phyloP scores from a whole-genome alignment of 2,888 invertebrate genomes.

The Agrochola lota region DNA sequence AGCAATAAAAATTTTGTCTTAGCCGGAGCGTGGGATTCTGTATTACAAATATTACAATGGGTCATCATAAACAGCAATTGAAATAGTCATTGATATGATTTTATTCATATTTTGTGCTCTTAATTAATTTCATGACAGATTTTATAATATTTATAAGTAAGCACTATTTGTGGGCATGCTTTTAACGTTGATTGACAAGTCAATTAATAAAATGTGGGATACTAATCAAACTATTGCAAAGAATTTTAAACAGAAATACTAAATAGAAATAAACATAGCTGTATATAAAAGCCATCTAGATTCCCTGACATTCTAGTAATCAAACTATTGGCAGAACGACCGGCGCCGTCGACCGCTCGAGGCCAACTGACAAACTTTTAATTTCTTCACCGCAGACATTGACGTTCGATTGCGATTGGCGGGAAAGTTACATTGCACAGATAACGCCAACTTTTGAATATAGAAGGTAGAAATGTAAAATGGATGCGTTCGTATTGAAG shows the following conservation, averaged over 20 bases:
- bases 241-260: constrained; percentile 5
- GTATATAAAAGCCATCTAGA: constrained; percentile 46
- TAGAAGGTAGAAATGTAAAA: constrained; percentile 78
- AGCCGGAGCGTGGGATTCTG: background rate
- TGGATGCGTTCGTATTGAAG: constrained; percentile 74
- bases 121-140: constrained; percentile 8
- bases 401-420: constrained; percentile 87
- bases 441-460: constrained; percentile 81
- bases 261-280: constrained; percentile 32
- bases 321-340: constrained; percentile 77
- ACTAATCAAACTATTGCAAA: background rate
- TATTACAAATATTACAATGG: background rate
- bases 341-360: constrained; percentile 82
- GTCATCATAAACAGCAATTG: background rate
- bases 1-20: constrained; percentile 24
- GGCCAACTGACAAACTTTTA: constrained; percentile 88
- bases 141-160: background rate
- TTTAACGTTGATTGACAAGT: constrained; percentile 7
- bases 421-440: constrained; percentile 87
- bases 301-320: constrained; percentile 71
- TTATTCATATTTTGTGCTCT: background rate
- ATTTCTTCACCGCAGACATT: constrained; percentile 87
- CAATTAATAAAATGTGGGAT: constrained; percentile 10
- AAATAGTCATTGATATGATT: background rate
- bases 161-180: background rate